Evolutionary conservation across 2,797 vertebrate species (phyloP), one percentile per base, ranked within the genome.

Genomic region (Pampus argenteus): DNA sequence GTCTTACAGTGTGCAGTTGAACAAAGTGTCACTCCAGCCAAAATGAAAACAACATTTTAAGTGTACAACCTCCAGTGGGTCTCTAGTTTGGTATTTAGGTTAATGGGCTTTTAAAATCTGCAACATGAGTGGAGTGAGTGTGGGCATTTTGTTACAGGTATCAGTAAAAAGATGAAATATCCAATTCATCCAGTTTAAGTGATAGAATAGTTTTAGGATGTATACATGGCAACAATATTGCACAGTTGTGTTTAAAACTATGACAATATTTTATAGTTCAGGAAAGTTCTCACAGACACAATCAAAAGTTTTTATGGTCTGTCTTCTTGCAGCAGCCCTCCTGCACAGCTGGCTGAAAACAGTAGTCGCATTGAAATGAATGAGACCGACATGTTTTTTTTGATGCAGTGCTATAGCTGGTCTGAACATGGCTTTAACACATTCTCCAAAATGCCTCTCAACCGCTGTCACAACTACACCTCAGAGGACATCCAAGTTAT

Each of bases 401-500:
- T 71, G 23, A 58, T 61, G 47, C 23, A 67, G 18, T 34, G 45
- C 20, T 55, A 31, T 14, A 3, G 34, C 40, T 2, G 1, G 17
- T 60, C 18, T 52, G 40, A 74, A 60, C 26, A 34, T 31, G 57
- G n/a, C 25, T 59, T 63, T 13, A 63, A 59, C 45, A 72, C 31
- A 52, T 28, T 56, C 29, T 42, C 60, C 29, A 59, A 69, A 75
- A 62, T 40, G 31, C 44, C 36, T 59, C 55, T 65, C 49, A 61
- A 74, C 72, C 29, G 73, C 11, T 49, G 51, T 66, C 64, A 65
- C 45, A 71, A 42, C 47, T 42, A 73, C 61, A 82, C 69, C 65
- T 81, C 61, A 13, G 63, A 82, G 67, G 22, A 76, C 61, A 78
- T 71, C 59, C 29, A 59, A 58, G 62, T 61, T 79, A 86, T 85